A percentile compares a stretch with the other conserved stretches of the same genome.
Conservation (phyloP, 2,113 vertebrate genomes). For the Terrapene triunguis region DNA sequence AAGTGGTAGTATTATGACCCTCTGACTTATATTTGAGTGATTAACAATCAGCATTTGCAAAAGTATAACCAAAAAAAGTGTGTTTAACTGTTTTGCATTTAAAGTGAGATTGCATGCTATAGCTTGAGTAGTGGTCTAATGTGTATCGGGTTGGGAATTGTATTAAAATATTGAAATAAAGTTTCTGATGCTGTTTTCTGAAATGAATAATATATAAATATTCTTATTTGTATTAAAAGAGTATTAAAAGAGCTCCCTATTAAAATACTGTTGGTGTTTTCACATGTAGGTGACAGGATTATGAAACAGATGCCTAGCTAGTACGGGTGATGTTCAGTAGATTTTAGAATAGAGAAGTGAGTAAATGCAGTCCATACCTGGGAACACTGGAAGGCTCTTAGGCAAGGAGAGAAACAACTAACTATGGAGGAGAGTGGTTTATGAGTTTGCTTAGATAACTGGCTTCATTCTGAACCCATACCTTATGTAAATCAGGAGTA, state of each 20-base stretch:
- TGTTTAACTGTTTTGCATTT: background rate
- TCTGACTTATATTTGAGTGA: background rate
- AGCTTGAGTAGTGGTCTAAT: accelerated
- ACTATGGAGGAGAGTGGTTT: background rate
- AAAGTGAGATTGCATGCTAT: background rate
- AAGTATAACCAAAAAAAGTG: background rate
- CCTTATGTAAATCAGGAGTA: background rate
- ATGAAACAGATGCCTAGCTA: background rate
- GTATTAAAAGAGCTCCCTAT: background rate
- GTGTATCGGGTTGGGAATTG: background rate
- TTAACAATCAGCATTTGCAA: background rate
- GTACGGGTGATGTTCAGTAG: background rate
- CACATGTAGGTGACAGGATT: background rate
- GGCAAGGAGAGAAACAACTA: background rate
- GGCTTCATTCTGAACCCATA: background rate
- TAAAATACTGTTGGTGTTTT: background rate
- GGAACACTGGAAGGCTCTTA: background rate
- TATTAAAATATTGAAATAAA: background rate
- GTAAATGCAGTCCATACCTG: background rate
- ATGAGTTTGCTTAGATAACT: accelerated
- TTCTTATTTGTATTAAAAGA: background rate
- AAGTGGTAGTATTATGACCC: background rate
- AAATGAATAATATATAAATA: background rate
- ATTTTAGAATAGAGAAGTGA: background rate
- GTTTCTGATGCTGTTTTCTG: background rate